Evolutionary conservation across 2,113 vertebrate genomes (phyloP).

Genomic region (Theristicus caerulescens): DNA sequence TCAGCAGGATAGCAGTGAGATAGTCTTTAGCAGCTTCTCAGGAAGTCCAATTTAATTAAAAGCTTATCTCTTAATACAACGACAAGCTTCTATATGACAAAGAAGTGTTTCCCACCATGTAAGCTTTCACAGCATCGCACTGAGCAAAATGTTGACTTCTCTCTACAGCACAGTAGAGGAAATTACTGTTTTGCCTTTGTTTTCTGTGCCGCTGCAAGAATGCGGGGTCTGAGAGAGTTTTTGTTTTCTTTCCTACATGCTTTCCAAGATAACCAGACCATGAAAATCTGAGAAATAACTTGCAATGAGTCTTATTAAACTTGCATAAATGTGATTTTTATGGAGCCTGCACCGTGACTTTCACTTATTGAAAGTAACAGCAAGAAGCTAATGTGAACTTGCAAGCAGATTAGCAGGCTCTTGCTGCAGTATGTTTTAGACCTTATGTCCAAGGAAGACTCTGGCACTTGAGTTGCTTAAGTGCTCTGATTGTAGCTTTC

Average conservation of each 20-base stretch:
- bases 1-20: not conserved
- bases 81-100: not conserved
- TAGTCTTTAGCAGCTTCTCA: not conserved
- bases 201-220: not conserved
- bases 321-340: slow-evolving; percentile 52
- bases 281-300: not conserved
- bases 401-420: not conserved
- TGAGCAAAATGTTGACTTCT: not conserved
- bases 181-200: not conserved
- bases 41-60: slow-evolving; percentile 20
- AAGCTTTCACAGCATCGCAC: not conserved
- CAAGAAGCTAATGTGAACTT: slow-evolving; percentile 35
- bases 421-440: not conserved
- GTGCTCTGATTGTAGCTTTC: not conserved
- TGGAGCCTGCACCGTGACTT: not conserved
- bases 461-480: not conserved
- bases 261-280: not conserved
- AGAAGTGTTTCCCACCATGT: not conserved
- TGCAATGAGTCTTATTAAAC: not conserved
- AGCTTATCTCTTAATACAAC: not conserved
- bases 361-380: slow-evolving; percentile 20
- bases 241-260: not conserved
- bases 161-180: not conserved
- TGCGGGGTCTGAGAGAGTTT: not conserved
- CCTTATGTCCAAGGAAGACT: not conserved